Percentiles rank a stretch among this genome's conserved stretches.
Conservation (phyloP, 1,140 invertebrate genomes). For the Pseudomyrmex gracilis region DNA sequence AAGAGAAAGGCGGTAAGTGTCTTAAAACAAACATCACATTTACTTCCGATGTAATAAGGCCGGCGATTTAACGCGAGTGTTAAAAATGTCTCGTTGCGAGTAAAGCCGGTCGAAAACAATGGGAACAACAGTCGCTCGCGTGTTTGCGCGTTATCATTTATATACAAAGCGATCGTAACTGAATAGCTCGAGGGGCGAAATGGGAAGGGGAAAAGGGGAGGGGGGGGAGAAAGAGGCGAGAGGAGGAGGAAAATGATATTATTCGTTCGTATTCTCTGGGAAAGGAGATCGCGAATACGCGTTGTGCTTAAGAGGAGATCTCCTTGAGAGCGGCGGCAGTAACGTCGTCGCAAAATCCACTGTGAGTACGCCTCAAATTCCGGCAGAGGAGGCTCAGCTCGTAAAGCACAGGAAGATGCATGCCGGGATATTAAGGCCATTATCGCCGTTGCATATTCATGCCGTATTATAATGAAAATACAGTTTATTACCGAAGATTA, state of each 20-base stretch:
- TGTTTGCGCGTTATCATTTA: not conserved
- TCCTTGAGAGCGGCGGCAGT: slow-evolving; percentile 67
- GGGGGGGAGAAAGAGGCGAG: no score
- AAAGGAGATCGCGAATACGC: slow-evolving; percentile 48
- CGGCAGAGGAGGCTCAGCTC: slow-evolving; percentile 84
- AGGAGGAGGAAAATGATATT: slow-evolving; percentile 29
- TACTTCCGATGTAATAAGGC: not conserved
- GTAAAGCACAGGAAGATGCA: slow-evolving; percentile 86
- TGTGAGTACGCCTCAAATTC: slow-evolving; percentile 84
- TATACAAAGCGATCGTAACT: slow-evolving; percentile 10
- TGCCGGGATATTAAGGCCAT: slow-evolving; percentile 86
- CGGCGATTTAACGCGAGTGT: no score
- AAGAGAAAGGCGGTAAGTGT: not conserved
- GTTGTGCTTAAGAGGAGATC: slow-evolving; percentile 32
- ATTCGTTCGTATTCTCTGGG: slow-evolving; percentile 57
- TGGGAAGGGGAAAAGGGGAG: no score
- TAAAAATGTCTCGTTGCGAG: not conserved
- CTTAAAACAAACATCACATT: not conserved
- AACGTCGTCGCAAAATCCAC: slow-evolving; percentile 81
- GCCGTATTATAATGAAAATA: slow-evolving; percentile 87
- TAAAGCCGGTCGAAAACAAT: not conserved
- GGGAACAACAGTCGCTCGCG: not conserved
- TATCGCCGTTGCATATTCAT: slow-evolving; percentile 86
- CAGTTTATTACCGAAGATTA: slow-evolving; percentile 86
- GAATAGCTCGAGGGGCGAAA: slow-evolving; percentile 41